A percentile compares a stretch with the other conserved stretches of the same genome.
These are phyloP conservation scores for Zeus faber DNA, from an alignment of 2,113 vertebrate genomes.

Conservation along the genomic window DNA sequence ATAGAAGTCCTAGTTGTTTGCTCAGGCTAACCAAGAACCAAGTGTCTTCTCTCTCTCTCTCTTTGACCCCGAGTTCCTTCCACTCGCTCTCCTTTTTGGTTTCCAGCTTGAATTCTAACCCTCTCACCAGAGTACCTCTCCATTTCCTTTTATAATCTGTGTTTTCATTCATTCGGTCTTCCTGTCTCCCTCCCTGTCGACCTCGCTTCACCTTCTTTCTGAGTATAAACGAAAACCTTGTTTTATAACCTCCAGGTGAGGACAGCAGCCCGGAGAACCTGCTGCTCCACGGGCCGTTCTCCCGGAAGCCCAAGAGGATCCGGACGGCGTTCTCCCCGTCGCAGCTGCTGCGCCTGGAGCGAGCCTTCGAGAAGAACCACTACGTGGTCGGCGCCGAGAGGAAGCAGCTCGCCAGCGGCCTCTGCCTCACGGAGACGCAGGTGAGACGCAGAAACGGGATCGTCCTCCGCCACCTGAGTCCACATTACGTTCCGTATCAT, in stretches of 20 bases:
- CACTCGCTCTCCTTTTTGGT: too few relatives aligned
- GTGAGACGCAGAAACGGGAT: constrained; percentile 49
- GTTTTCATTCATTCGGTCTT: background rate
- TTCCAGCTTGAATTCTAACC: too few relatives aligned
- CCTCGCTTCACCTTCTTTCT: constrained; percentile 9
- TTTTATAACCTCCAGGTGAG: constrained; percentile 69
- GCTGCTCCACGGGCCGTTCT: constrained; percentile 75
- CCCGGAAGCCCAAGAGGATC: constrained; percentile 78
- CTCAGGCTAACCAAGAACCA: background rate
- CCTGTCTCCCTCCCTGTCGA: background rate
- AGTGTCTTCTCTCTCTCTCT: background rate
- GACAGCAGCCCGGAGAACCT: constrained; percentile 76
- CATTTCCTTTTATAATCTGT: too few relatives aligned
- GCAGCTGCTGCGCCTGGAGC: constrained; percentile 76
- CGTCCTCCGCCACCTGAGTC: too few relatives aligned
- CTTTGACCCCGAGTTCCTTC: background rate
- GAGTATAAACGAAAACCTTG: too few relatives aligned
- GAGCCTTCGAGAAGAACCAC: constrained; percentile 81
- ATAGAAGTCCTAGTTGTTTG: too few relatives aligned
- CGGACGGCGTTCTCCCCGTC: constrained; percentile 78
- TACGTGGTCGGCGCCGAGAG: constrained; percentile 82
- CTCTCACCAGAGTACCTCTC: too few relatives aligned
- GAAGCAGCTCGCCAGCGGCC: constrained; percentile 79
- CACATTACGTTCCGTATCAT: too few relatives aligned
- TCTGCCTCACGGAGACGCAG: constrained; percentile 81